phyloP scores from a whole-genome alignment of 2,797 vertebrate species.

The Ptychadena robeensis region DNA sequence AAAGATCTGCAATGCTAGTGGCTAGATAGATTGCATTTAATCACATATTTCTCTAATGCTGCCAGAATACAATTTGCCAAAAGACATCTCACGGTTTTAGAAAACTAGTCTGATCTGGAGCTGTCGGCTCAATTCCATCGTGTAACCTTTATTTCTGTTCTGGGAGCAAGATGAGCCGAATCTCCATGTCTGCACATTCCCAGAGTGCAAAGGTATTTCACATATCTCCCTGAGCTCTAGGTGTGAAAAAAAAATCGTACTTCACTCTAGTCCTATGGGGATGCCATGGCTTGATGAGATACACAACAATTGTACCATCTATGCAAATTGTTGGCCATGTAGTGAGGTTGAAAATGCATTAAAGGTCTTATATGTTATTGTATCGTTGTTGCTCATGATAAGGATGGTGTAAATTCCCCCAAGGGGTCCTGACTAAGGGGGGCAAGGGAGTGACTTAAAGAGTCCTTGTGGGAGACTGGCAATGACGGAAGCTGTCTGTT shows the following conservation, averaged over 20 bases:
- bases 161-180: neutral
- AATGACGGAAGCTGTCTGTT: too few relatives aligned
- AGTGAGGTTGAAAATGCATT: neutral
- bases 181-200: neutral
- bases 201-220: neutral
- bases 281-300: neutral
- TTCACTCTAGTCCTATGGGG: neutral
- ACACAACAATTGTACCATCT: neutral
- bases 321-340: neutral
- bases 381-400: too few relatives aligned
- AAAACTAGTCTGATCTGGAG: conserved; percentile 47
- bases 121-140: neutral
- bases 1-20: conserved; percentile 60
- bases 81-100: conserved; percentile 42
- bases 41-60: conserved; percentile 57
- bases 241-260: neutral
- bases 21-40: conserved; percentile 54
- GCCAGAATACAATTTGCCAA: conserved; percentile 54
- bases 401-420: too few relatives aligned
- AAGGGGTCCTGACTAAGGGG: too few relatives aligned
- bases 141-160: neutral
- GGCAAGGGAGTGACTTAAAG: too few relatives aligned
- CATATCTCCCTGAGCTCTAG: neutral
- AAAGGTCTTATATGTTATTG: too few relatives aligned
- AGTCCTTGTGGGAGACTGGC: too few relatives aligned